phyloP scores from a whole-genome alignment of 2,888 invertebrate species.

The Meandrusa payeni region DNA sequence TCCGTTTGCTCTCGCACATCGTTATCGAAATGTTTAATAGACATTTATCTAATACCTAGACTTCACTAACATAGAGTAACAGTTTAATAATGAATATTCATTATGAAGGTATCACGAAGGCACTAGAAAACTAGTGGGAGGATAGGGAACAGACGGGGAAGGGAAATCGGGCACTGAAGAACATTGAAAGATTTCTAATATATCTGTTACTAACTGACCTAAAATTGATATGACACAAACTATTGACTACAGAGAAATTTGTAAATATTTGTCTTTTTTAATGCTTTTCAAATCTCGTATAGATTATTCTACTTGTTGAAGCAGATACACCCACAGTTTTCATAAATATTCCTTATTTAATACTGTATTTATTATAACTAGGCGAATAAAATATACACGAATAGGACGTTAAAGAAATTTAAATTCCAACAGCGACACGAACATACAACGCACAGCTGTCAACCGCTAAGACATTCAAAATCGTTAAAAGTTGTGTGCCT shows the following conservation, averaged over 20 bases:
- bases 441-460: not conserved
- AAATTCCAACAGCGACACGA: slow-evolving; percentile 24
- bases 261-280: slow-evolving; percentile 32
- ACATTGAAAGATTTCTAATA: slow-evolving; percentile 6
- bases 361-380: slow-evolving; percentile 53
- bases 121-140: slow-evolving; percentile 72
- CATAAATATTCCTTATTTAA: slow-evolving; percentile 46
- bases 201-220: slow-evolving; percentile 25
- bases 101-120: slow-evolving; percentile 50
- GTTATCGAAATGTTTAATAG: slow-evolving; percentile 30
- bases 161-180: not conserved
- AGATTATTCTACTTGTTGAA: slow-evolving; percentile 39
- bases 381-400: slow-evolving; percentile 45
- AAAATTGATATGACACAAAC: slow-evolving; percentile 22
- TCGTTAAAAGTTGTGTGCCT: slow-evolving; percentile 23
- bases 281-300: slow-evolving; percentile 26
- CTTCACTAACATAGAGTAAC: slow-evolving; percentile 71
- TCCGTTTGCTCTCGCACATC: too few relatives aligned
- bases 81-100: slow-evolving; percentile 37
- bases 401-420: slow-evolving; percentile 23
- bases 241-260: slow-evolving; percentile 29
- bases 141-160: slow-evolving; percentile 32
- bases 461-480: slow-evolving; percentile 4
- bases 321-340: slow-evolving; percentile 31
- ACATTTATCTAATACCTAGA: slow-evolving; percentile 44